Evolutionary conservation across 2,797 vertebrate genomes (phyloP), one percentile per base, ranked within the genome.

Genomic region (Melanotaenia pygmaea): DNA sequence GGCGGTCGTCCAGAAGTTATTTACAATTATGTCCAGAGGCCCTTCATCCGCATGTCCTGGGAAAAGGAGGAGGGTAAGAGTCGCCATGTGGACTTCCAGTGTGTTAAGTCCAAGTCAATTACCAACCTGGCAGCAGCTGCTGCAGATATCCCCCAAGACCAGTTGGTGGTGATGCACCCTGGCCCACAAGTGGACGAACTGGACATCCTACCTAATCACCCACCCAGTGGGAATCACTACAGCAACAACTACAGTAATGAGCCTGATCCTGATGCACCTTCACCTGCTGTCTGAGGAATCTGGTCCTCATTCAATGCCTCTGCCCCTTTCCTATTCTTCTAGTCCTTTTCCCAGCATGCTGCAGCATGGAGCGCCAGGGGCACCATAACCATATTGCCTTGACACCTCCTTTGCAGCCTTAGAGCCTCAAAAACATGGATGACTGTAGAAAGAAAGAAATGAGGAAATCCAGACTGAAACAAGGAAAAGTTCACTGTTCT

Each of bases 21-120:
- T 85, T 99, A 99, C 88, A 99, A 99, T 93, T 99, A 98, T 0
- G 98, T 99, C 54, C 98, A 99, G 90, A 93, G 98, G 43, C 98
- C 98, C 0, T 99, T 99, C 83, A 99, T 99, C 89, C 94, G 96
- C 57, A 99, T 99, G 98, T 99, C 98, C 0, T 99, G 98, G 98
- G 98, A 99, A 92, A 99, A 99, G 76, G 98, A 99, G 88, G 98
- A 99, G 69, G 98, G 98, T 0, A 99, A 99, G 91, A 99, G 97
- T 76, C 95, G 97, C 26, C 98, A 99, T 0, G 98, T 99, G 32
- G 98, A 99, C 92, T 99, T 99, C 73, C 98, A 99, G 90, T 99
- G 98, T 0, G 97, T 99, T 22, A 99, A 99, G 86, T 99, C 97
- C 84, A 99, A 99, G 93, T 99, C 98, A 30, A 98, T 95, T 80